Evolutionary conservation across 2,888 invertebrate species (phyloP).

Genomic region (Yponomeuta sedellus): DNA sequence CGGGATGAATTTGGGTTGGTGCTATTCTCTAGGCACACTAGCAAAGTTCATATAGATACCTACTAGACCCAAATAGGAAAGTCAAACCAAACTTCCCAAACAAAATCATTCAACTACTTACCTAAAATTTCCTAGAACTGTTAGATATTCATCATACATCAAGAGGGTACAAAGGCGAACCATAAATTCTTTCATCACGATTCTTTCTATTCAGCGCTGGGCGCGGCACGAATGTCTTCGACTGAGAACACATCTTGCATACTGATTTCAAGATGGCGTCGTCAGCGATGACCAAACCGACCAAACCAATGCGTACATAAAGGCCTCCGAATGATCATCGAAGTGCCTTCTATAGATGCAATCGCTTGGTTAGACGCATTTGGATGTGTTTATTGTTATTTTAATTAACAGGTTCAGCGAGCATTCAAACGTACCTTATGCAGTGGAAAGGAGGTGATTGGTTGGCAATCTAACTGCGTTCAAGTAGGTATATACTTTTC

Average conservation of each 20-base stretch:
- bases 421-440: not conserved
- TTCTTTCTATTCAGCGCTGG: constrained; percentile 68
- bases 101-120: too few species aligned
- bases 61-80: too few species aligned
- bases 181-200: constrained; percentile 69
- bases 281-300: constrained; percentile 47
- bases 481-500: not conserved
- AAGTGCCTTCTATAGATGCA: constrained; percentile 36
- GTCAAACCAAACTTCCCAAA: too few species aligned
- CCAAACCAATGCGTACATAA: constrained; percentile 32
- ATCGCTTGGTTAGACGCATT: constrained; percentile 54
- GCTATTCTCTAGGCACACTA: too few species aligned
- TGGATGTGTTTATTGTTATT: constrained; percentile 26
- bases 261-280: constrained; percentile 49
- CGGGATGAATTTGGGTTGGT: too few species aligned
- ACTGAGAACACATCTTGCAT: constrained; percentile 56
- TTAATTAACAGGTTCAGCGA: not conserved
- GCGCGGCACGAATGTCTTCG: constrained; percentile 67
- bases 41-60: too few species aligned
- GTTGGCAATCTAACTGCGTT: not conserved
- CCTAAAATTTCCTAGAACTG: too few species aligned
- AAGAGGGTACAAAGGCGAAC: constrained; percentile 34
- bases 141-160: constrained; percentile 55
- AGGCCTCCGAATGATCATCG: constrained; percentile 41
- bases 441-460: not conserved